These are phyloP conservation scores for Ormyrus thymus DNA, from an alignment of 2,888 invertebrate species.

Conservation along the genomic window DNA sequence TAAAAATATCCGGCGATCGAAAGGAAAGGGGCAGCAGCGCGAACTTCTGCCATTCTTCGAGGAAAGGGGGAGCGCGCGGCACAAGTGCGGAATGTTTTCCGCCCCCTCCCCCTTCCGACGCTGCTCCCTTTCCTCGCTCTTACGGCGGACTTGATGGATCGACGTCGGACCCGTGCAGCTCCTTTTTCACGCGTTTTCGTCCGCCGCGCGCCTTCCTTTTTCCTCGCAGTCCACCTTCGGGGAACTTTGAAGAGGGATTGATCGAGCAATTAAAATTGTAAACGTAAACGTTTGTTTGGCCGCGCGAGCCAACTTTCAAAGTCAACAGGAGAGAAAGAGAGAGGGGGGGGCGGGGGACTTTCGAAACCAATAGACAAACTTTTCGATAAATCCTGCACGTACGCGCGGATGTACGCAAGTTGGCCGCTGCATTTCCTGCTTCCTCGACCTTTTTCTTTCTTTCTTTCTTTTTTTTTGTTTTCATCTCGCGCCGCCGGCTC, in stretches of 20 bases:
- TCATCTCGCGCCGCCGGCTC: background rate
- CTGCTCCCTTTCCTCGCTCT: background rate
- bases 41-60: background rate
- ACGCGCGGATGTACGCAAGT: conserved; percentile 18
- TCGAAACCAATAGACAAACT: conserved; percentile 46
- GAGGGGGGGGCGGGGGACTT: background rate
- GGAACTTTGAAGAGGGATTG: conserved; percentile 47
- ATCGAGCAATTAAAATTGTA: conserved; percentile 57
- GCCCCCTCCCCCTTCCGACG: background rate
- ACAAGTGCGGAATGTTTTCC: conserved; percentile 30
- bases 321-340: conserved; percentile 31
- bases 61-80: background rate
- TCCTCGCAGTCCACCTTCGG: background rate
- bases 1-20: too few species aligned
- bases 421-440: conserved; percentile 35
- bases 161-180: conserved; percentile 2
- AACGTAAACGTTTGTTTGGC: conserved; percentile 46
- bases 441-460: conserved; percentile 8
- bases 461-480: conserved; percentile 1
- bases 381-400: conserved; percentile 50
- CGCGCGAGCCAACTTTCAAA: conserved; percentile 42
- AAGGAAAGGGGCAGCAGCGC: too few species aligned
- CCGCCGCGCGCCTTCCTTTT: background rate
- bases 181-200: conserved; percentile 27
- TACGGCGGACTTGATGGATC: conserved; percentile 43